Conservation (phyloP, 1,140 invertebrate genomes). For the Drosophila truncata region DNA sequence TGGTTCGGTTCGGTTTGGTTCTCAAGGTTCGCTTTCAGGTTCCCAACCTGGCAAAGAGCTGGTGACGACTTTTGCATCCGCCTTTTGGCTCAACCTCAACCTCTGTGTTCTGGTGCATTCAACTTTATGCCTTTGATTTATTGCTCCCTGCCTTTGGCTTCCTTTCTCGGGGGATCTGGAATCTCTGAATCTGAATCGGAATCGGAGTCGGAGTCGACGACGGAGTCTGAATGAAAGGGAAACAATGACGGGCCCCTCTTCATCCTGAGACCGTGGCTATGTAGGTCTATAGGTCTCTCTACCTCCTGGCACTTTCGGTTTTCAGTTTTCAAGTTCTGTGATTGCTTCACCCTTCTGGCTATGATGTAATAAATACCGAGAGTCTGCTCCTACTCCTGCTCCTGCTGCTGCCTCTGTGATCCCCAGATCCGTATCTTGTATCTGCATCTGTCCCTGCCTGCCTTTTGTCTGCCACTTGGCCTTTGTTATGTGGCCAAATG, state of each 20-base stretch:
- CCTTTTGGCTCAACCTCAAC: conserved; percentile 37
- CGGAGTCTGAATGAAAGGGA: conserved; percentile 72
- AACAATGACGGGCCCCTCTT: conserved; percentile 57
- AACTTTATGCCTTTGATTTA: conserved; percentile 83
- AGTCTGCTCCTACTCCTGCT: conserved; percentile 7
- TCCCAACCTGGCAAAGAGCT: conserved; percentile 52
- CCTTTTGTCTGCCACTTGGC: conserved; percentile 25
- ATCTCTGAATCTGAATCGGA: conserved; percentile 25
- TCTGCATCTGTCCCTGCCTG: conserved; percentile 28
- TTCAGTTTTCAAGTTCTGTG: conserved; percentile 77
- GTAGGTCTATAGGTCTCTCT: conserved; percentile 80
- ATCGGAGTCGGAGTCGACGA: conserved; percentile 4
- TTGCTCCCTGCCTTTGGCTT: conserved; percentile 58
- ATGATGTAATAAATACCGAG: conserved; percentile 77
- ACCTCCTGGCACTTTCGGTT: conserved; percentile 78
- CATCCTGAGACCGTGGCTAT: conserved; percentile 42
- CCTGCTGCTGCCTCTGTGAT: conserved; percentile 26
- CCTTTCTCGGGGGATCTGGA: conserved; percentile 47
- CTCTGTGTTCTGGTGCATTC: conserved; percentile 70
- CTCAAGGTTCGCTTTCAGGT: conserved; percentile 57
- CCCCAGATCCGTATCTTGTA: conserved; percentile 52
- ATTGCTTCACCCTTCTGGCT: conserved; percentile 56
- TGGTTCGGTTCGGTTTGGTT: conserved; percentile 49
- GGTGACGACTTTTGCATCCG: conserved; percentile 81
- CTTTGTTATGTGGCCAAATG: conserved; percentile 11